These are phyloP conservation scores for Spizaetus ornatus DNA, from an alignment of 2,113 vertebrate genomes.

Conservation along the genomic window DNA sequence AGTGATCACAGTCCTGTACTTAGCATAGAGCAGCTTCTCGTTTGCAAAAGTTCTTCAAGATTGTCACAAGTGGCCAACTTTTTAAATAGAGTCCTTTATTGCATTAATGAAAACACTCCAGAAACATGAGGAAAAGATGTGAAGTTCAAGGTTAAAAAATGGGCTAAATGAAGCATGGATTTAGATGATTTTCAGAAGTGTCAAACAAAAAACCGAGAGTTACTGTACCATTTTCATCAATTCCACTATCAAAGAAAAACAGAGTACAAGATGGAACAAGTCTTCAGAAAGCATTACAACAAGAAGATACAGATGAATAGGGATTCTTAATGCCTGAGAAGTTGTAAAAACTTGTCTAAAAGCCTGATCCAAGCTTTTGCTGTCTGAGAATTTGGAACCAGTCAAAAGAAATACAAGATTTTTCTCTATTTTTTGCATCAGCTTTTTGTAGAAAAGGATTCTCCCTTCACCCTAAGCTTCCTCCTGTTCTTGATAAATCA, in stretches of 20 bases:
- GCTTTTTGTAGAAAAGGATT: neutral
- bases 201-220: neutral
- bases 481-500: neutral
- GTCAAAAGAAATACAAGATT: neutral
- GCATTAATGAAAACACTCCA: neutral
- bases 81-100: neutral
- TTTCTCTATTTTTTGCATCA: neutral
- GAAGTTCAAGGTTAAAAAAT: neutral
- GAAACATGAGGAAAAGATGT: neutral
- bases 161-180: neutral
- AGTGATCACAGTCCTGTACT: constrained; percentile 35
- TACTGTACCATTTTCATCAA: neutral
- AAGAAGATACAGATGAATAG: neutral
- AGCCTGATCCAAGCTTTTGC: neutral
- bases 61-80: neutral
- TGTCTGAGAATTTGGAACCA: neutral
- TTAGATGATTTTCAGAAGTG: neutral
- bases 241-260: neutral
- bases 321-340: neutral
- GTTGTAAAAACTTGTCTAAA: neutral
- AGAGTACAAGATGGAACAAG: neutral
- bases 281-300: neutral
- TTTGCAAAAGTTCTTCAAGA: constrained; percentile 38
- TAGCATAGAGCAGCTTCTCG: constrained; percentile 17
- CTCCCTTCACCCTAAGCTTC: neutral